Conservation (phyloP, 2,113 vertebrate species). For the Nicator chloris region DNA sequence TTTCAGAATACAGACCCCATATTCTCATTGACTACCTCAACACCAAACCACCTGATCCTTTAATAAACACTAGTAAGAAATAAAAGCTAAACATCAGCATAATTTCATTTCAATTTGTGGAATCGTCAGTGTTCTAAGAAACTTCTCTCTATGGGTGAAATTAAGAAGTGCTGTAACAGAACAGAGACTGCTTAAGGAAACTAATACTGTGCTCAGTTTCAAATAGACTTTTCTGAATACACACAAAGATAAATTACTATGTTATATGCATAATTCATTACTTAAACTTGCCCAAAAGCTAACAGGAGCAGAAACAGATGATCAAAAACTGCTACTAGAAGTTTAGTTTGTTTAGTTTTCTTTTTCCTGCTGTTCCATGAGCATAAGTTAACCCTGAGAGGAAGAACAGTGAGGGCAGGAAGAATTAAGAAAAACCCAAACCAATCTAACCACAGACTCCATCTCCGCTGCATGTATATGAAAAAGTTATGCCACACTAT, state of each 20-base stretch:
- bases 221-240: not conserved
- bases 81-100: not conserved
- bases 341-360: not conserved
- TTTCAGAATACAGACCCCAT: not conserved
- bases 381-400: not conserved
- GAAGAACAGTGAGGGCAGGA: not conserved
- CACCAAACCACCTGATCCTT: not conserved
- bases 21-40: not conserved
- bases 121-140: not conserved
- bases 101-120: not conserved
- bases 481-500: not conserved
- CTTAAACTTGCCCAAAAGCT: not conserved
- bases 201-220: not conserved
- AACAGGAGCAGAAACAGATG: not conserved
- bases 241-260: not conserved
- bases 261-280: not conserved
- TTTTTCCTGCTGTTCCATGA: not conserved
- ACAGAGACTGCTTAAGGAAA: not conserved
- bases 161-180: not conserved
- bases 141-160: not conserved
- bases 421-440: not conserved
- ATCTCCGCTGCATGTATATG: not conserved
- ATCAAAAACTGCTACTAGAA: not conserved
- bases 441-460: not conserved
- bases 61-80: not conserved